Base-by-base conservation (phyloP, 2,797 vertebrate species). In the Staurois parvus region DNA sequence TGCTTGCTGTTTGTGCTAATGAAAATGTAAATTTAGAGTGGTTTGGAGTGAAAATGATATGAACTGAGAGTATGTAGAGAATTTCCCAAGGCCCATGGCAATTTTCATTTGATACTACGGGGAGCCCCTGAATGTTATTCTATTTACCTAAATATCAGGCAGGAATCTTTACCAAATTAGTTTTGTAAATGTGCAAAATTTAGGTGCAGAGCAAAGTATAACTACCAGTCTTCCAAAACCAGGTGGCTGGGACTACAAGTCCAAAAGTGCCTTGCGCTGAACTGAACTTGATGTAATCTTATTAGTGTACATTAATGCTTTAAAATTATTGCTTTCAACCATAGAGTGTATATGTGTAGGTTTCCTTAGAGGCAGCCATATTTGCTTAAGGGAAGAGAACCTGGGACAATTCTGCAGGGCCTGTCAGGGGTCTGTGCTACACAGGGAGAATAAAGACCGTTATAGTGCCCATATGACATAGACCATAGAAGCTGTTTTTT, bases 1-100 rank as follows among this genome's bases (percentile, higher is more conserved):
- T 66, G 26, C 64, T 66, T 29, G 64, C 64, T 66, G 64, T 29
- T 66, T 66, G n/a, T 26, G 64, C 64, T 66, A 66, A 66, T 66
- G n/a, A 66, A 66, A 66, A 66, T 66, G 64, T 66, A 66, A 66
- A 66, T 66, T 66, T 15, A 29, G 6, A 11, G 28, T 66, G 64
- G 64, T 66, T 29, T 66, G 64, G 26, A 66, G 64, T 15, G 9
- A 29, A 29, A 26, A 66, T 66, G 15, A 29, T 66, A 66, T 26
- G 28, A 66, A 29, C n/a, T 26, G 28, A 66, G 64, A 26, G 64
- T 12, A 29, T 29, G 4, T 11, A 15, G 64, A 29, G 64, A 26
- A 29, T 66, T 66, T 26, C 64, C 26, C 64, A 66, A 66, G 4
- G 64, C 4, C 26, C n/a, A 15, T 29, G 64, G 28, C 64, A 66